phyloP scores from a whole-genome alignment of 2,888 invertebrate species.

The Fragum sueziense region DNA sequence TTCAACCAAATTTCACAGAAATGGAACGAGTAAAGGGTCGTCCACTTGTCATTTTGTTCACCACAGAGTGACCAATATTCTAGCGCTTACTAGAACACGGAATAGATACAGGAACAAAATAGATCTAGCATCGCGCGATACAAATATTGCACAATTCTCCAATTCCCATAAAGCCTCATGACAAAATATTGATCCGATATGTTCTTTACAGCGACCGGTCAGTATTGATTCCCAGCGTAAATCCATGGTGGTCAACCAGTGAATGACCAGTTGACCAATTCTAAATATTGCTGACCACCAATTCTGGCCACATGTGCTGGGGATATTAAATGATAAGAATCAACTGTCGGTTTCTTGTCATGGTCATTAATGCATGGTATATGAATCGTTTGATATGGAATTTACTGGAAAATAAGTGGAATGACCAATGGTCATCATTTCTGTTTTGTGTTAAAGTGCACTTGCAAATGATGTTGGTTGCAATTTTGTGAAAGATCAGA shows the following conservation, averaged over 20 bases:
- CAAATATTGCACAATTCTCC: constrained; percentile 3
- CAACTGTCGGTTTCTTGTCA: neutral
- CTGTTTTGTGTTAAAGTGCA: neutral
- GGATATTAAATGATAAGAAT: constrained; percentile 15
- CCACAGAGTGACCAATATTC: too few species aligned
- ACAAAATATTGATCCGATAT: constrained; percentile 13
- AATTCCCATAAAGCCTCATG: neutral
- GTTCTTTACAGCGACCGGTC: neutral
- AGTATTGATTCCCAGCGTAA: neutral
- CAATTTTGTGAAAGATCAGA: too few species aligned
- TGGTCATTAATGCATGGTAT: neutral
- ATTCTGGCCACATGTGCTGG: neutral
- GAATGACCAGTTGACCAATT: too few species aligned
- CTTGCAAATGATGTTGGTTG: neutral
- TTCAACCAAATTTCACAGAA: too few species aligned
- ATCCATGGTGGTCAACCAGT: neutral
- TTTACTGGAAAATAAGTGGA: constrained; percentile 2
- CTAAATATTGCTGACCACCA: too few species aligned
- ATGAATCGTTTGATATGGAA: neutral
- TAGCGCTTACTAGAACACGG: too few species aligned
- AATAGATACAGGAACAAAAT: too few species aligned
- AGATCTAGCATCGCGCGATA: too few species aligned
- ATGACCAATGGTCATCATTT: neutral
- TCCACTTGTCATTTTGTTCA: too few species aligned
- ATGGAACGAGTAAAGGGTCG: too few species aligned